A percentile compares a stretch with the other conserved stretches of the same genome.
Evolutionary conservation across 2,797 vertebrate species (phyloP).

Genomic region (Orientallactaga sibirica): DNA sequence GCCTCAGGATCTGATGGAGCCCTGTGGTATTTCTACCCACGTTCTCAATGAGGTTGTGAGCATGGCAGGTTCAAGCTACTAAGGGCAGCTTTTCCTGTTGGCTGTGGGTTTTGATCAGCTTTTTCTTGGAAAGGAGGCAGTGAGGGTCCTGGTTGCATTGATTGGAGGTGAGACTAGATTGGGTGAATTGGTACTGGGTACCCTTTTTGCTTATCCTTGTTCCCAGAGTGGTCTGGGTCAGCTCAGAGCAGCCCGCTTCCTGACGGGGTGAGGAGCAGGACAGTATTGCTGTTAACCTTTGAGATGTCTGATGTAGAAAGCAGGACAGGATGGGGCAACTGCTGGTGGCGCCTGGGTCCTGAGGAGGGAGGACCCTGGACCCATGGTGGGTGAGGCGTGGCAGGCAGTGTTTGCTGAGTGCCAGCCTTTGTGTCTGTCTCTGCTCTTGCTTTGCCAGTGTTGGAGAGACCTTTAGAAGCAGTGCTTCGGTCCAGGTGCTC

Average conservation of each 20-base stretch:
- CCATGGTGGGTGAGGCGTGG: background rate
- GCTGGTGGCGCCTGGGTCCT: slow-evolving; percentile 12
- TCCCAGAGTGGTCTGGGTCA: background rate
- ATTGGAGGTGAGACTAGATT: background rate
- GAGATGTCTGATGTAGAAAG: slow-evolving; percentile 51
- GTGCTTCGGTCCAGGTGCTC: background rate
- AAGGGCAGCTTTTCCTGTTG: background rate
- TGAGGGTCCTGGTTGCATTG: background rate
- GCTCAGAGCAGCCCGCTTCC: background rate
- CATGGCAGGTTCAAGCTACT: background rate
- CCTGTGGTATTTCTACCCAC: background rate
- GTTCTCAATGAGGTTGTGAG: background rate
- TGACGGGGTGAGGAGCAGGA: slow-evolving; percentile 35
- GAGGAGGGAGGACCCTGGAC: slow-evolving; percentile 68
- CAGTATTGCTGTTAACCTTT: slow-evolving; percentile 49
- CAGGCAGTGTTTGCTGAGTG: slow-evolving; percentile 17
- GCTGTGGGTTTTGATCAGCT: background rate
- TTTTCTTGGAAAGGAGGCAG: background rate
- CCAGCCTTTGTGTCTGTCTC: background rate
- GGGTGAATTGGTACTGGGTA: background rate
- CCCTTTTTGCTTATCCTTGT: background rate
- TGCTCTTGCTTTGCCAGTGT: background rate
- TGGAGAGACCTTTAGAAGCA: background rate
- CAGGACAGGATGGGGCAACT: slow-evolving; percentile 36
- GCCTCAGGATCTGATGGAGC: background rate